Base-by-base conservation (phyloP, 2,888 invertebrate species). In the Copidosoma aretas region DNA sequence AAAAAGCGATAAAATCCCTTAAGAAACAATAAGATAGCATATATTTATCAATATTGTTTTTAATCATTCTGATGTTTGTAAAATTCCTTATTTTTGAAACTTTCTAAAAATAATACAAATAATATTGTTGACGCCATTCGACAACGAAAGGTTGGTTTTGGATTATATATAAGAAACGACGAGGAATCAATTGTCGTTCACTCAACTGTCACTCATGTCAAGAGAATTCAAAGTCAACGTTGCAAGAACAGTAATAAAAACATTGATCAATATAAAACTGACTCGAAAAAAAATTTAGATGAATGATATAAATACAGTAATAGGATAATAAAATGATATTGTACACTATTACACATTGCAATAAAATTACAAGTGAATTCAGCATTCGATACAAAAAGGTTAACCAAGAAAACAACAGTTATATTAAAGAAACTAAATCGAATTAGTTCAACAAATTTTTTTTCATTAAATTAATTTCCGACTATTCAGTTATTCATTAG, bases 331-430 rank as follows among this genome's bases (percentile, higher is more conserved):
- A n/a, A n/a, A n/a, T n/a, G n/a, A n/a, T n/a, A n/a, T 61, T 61
- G 51, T 68, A 69, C 57, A 68, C 75, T 75, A 71, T 68, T 75
- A 75, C 73, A 73, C 73, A 70, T 73, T 74, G 74, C 73, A 72
- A 73, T 73, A 73, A 74, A 75, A 76, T 75, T 76, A 76, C 76
- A 75, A 71, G 74, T 71, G 70, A 77, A 69, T 69, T 56, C 22
- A 77, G 75, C 75, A 76, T 78, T 82, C 76, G 71, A 78, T 81
- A 79, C 76, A 78, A 77, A 78, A 78, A 77, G 73, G 70, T 19
- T 5, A 32, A 32, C 3, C 3, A 8, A 32, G 8, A 32, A 32
- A 32, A 32, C 8, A 32, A 32, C 32, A 32, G 24, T 56, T 58
- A 67, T 46, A 57, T n/a, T 54, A 56, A 71, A 66, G 60, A 71